Evolutionary conservation across 2,888 invertebrate species (phyloP).

Genomic region (Bimastos eiseni): DNA sequence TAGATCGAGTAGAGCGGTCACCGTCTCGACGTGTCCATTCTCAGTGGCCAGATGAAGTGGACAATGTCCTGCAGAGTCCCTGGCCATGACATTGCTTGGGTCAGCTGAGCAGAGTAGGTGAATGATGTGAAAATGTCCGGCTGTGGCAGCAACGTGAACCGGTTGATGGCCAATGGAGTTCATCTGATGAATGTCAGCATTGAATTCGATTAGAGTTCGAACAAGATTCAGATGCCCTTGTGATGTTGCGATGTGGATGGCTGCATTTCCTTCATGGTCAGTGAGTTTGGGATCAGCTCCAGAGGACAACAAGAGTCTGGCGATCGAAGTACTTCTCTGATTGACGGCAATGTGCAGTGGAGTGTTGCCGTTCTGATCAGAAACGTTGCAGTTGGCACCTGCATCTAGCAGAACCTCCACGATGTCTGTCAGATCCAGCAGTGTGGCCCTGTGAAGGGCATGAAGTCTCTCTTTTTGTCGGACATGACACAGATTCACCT

Average conservation of each 20-base stretch:
- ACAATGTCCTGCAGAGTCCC: slow-evolving; percentile 32
- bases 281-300: background rate
- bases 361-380: background rate
- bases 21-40: slow-evolving; percentile 40
- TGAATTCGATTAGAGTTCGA: background rate
- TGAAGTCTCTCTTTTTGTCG: background rate
- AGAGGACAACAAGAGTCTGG: background rate
- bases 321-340: background rate
- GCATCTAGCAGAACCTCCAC: slow-evolving; percentile 19
- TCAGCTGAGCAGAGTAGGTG: slow-evolving; percentile 22
- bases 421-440: background rate
- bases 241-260: slow-evolving; percentile 14
- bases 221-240: slow-evolving; percentile 17
- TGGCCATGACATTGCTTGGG: background rate
- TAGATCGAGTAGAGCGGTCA: slow-evolving; percentile 37
- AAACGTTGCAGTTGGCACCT: background rate
- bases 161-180: background rate
- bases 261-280: background rate
- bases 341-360: slow-evolving; percentile 25
- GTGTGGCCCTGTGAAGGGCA: slow-evolving; percentile 7
- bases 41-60: slow-evolving; percentile 43
- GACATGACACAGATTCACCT: background rate
- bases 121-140: slow-evolving; percentile 18
- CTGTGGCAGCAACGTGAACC: background rate
- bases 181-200: slow-evolving; percentile 19